A percentile compares a stretch with the other conserved stretches of the same genome.
phyloP scores from a whole-genome alignment of 2,888 invertebrate genomes.

The Onthophagus sagittarius region DNA sequence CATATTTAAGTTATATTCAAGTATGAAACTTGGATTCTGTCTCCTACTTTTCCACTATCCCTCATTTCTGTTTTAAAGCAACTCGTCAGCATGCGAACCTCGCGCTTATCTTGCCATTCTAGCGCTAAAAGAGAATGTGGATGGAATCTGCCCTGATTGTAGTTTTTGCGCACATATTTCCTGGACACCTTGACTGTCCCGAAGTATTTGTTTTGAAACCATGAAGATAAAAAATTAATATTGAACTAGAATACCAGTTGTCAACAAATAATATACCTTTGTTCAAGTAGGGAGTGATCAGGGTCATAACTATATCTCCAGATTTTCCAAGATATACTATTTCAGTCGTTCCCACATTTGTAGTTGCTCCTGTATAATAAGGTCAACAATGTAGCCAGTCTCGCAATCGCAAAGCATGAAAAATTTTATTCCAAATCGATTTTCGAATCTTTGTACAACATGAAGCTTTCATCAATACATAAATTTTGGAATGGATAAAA shows the following conservation, averaged over 20 bases:
- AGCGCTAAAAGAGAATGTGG: constrained; percentile 29
- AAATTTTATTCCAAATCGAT: constrained; percentile 29
- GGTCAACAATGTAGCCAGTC: constrained; percentile 30
- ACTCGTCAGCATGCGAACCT: constrained; percentile 32
- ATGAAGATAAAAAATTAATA: constrained; percentile 15
- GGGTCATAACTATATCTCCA: constrained; percentile 27
- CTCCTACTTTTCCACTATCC: constrained; percentile 29
- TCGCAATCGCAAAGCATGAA: constrained; percentile 33
- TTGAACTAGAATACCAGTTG: constrained; percentile 34
- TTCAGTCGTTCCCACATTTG: not conserved
- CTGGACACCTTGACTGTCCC: constrained; percentile 32
- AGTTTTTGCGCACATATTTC: constrained; percentile 28
- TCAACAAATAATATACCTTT: constrained; percentile 30
- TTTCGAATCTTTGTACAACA: constrained; percentile 27
- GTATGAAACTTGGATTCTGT: not conserved
- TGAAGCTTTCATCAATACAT: constrained; percentile 28
- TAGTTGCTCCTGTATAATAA: constrained; percentile 26
- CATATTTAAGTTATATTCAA: not conserved
- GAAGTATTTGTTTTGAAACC: constrained; percentile 26
- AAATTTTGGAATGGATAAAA: constrained; percentile 27
- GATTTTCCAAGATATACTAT: constrained; percentile 23
- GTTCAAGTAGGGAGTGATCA: constrained; percentile 26
- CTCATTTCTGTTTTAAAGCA: constrained; percentile 6
- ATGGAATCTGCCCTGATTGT: not conserved
- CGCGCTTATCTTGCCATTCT: constrained; percentile 37